A percentile compares a stretch with the other conserved stretches of the same genome.
These are phyloP conservation scores for Malacoctenus gilli DNA, from an alignment of 2,797 vertebrate species.

Conservation along the genomic window DNA sequence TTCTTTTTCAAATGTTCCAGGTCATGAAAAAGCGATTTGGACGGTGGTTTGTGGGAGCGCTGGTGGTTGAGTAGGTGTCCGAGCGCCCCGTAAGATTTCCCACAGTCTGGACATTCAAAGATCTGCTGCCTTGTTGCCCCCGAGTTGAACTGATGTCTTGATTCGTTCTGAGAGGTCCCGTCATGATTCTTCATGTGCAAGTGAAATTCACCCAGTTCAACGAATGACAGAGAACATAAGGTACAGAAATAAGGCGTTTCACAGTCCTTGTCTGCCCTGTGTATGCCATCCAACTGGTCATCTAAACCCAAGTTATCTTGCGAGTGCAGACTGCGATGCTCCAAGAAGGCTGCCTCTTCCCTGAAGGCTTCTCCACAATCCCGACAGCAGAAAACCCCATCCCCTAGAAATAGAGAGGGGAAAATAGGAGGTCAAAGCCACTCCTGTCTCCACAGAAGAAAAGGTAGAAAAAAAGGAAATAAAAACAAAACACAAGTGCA, in stretches of 20 bases:
- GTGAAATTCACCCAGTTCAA: conserved; percentile 50
- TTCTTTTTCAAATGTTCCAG: conserved; percentile 84
- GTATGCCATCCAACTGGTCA: conserved; percentile 59
- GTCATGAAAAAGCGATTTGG: conserved; percentile 82
- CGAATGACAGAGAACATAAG: conserved; percentile 75
- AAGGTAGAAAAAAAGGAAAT: conserved; percentile 24
- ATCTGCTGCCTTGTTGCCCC: conserved; percentile 57
- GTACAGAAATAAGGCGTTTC: conserved; percentile 66
- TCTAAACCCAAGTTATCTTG: conserved; percentile 66
- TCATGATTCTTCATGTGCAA: conserved; percentile 66
- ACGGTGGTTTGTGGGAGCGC: conserved; percentile 79
- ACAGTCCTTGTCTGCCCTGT: conserved; percentile 62
- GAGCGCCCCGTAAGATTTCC: conserved; percentile 75
- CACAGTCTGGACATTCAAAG: conserved; percentile 82
- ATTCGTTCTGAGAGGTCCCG: conserved; percentile 45
- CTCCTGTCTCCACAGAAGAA: conserved; percentile 61
- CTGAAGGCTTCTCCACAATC: conserved; percentile 78
- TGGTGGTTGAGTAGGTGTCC: conserved; percentile 84
- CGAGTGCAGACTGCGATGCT: conserved; percentile 71
- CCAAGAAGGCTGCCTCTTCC: conserved; percentile 71
- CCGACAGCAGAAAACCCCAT: conserved; percentile 75
- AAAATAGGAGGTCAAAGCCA: conserved; percentile 77
- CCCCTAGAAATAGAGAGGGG: conserved; percentile 79
- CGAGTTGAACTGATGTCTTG: conserved; percentile 19
- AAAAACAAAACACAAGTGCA: conserved; percentile 11